A percentile compares a stretch with the other conserved stretches of the same genome.
These are phyloP conservation scores for Standfussiana lucernea DNA, from an alignment of 2,888 invertebrate genomes.

Conservation along the genomic window DNA sequence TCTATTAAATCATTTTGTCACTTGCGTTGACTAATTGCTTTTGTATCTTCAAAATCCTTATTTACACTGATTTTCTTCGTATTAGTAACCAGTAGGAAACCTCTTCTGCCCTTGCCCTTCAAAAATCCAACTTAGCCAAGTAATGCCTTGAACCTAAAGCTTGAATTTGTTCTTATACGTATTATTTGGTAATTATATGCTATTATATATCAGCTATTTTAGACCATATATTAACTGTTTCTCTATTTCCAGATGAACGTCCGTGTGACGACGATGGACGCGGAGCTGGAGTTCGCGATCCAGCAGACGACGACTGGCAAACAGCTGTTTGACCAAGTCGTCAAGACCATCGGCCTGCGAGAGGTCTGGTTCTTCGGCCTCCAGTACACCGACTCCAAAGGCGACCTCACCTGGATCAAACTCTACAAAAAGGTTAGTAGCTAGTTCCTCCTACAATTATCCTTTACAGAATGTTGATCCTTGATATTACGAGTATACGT, in stretches of 20 bases:
- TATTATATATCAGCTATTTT: neutral
- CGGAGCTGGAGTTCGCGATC: constrained; percentile 99
- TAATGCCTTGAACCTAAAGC: neutral
- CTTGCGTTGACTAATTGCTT: constrained; percentile 3
- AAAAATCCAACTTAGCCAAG: neutral
- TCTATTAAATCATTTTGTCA: constrained; percentile 25
- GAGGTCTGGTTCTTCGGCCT: constrained; percentile 99
- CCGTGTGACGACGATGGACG: constrained; percentile 99
- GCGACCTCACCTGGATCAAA: constrained; percentile 99
- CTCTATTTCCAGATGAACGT: constrained; percentile 97
- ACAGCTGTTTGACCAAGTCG: constrained; percentile 99
- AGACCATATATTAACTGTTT: constrained; percentile 7
- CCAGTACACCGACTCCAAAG: constrained; percentile 99
- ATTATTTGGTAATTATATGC: neutral
- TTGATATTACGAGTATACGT: neutral
- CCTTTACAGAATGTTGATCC: neutral
- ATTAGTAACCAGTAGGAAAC: neutral
- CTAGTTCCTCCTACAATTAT: constrained; percentile 4
- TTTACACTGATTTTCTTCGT: neutral
- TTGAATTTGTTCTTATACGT: neutral
- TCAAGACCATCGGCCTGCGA: constrained; percentile 99
- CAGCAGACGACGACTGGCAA: constrained; percentile 99
- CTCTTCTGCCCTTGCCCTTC: neutral
- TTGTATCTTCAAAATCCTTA: neutral
- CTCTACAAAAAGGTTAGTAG: constrained; percentile 98